These are phyloP conservation scores for Ascaphus truei DNA, from an alignment of 2,113 vertebrate genomes.

Conservation along the genomic window DNA sequence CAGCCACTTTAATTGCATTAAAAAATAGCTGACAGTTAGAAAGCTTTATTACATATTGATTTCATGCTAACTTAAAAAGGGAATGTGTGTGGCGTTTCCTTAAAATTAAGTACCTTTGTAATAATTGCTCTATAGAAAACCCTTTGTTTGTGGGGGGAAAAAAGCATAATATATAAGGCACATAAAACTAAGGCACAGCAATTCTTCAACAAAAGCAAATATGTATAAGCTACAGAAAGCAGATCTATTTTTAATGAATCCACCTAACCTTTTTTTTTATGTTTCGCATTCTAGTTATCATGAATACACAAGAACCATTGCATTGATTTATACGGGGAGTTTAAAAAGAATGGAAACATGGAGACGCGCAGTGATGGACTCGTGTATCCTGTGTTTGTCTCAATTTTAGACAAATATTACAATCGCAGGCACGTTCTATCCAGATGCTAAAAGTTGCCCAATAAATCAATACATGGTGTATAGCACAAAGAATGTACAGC, in stretches of 20 bases:
- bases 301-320: slow-evolving; percentile 1
- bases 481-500: no score
- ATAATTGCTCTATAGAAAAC: slow-evolving; percentile 35
- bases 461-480: no score
- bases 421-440: no score
- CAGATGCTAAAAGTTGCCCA: no score
- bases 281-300: slow-evolving; percentile 16
- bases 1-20: slow-evolving; percentile 54
- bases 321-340: slow-evolving; percentile 4
- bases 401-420: no score
- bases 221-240: slow-evolving; percentile 15
- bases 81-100: slow-evolving; percentile 46
- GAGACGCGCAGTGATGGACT: no score
- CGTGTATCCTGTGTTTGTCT: no score
- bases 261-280: slow-evolving; percentile 16
- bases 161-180: slow-evolving; percentile 2
- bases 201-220: slow-evolving; percentile 7
- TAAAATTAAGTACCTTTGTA: slow-evolving; percentile 46
- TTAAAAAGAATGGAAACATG: slow-evolving; percentile 12
- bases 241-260: slow-evolving; percentile 28
- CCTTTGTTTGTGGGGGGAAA: slow-evolving; percentile 2
- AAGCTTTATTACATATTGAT: slow-evolving; percentile 49
- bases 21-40: slow-evolving; percentile 54
- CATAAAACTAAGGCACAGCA: background rate
- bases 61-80: slow-evolving; percentile 51